A percentile compares a stretch with the other conserved stretches of the same genome.
Conservation (phyloP, 2,888 invertebrate species). For the Troglohyphantes excavatus region DNA sequence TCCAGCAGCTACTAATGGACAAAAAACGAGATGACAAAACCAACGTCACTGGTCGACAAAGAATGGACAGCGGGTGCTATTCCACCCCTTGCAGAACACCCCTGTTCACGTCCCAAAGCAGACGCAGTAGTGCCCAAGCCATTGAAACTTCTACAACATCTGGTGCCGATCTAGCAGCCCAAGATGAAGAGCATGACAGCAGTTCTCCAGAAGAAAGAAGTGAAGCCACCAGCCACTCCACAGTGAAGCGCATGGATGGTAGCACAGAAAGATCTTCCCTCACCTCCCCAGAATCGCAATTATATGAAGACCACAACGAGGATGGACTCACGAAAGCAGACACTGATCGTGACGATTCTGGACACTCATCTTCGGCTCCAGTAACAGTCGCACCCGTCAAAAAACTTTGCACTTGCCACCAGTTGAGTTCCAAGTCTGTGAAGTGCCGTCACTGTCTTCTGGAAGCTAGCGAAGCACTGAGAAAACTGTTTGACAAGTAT, state of each 20-base stretch:
- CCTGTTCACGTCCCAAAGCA: constrained; percentile 31
- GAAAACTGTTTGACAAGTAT: constrained; percentile 72
- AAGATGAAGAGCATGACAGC: constrained; percentile 55
- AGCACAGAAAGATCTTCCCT: constrained; percentile 53
- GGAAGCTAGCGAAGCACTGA: constrained; percentile 73
- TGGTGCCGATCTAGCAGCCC: no score
- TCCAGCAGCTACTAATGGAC: constrained; percentile 55
- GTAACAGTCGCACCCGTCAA: constrained; percentile 33
- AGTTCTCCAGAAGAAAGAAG: constrained; percentile 71
- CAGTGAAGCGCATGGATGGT: constrained; percentile 49
- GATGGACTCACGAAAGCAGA: constrained; percentile 53
- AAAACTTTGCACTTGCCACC: constrained; percentile 65
- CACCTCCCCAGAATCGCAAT: constrained; percentile 59
- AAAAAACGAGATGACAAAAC: constrained; percentile 70
- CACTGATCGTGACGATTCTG: constrained; percentile 66
- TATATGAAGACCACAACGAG: constrained; percentile 45
- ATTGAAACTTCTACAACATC: not conserved
- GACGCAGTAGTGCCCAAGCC: constrained; percentile 45
- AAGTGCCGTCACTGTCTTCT: constrained; percentile 71
- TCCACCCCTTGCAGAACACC: constrained; percentile 68
- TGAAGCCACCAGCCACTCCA: constrained; percentile 64
- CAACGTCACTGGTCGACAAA: no score
- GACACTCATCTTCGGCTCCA: constrained; percentile 66
- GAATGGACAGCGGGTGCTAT: constrained; percentile 74
- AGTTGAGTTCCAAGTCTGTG: constrained; percentile 49